A percentile compares a stretch with the other conserved stretches of the same genome.
Evolutionary conservation across 2,888 invertebrate genomes (phyloP).

Genomic region (Julus scandinavius): DNA sequence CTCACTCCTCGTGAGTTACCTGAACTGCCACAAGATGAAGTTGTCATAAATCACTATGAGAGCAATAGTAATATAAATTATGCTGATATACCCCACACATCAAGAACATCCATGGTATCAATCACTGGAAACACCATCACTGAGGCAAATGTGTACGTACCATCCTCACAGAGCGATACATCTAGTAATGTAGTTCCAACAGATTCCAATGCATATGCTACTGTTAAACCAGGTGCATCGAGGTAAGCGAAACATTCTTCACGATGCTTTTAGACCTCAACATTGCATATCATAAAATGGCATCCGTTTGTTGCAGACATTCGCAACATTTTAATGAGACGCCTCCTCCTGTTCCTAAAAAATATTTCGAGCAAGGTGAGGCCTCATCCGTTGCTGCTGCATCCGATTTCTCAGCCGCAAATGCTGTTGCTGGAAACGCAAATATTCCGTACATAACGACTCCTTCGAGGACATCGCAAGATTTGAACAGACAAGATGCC

Average conservation of each 20-base stretch:
- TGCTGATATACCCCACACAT: background rate
- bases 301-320: background rate
- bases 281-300: background rate
- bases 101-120: background rate
- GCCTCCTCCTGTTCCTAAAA: conserved; percentile 53
- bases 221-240: background rate
- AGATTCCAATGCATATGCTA: background rate
- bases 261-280: background rate
- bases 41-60: background rate
- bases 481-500: background rate
- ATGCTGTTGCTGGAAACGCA: conserved; percentile 36
- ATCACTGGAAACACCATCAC: background rate
- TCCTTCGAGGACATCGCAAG: background rate
- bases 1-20: background rate
- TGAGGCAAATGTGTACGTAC: background rate
- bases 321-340: conserved; percentile 10
- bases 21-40: background rate
- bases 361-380: conserved; percentile 19
- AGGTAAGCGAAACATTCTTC: background rate
- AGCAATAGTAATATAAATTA: background rate
- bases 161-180: background rate
- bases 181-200: background rate
- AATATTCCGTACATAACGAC: conserved; percentile 51
- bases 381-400: background rate
- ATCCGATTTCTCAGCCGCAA: conserved; percentile 25